Percentiles rank a stretch among this genome's conserved stretches.
These are phyloP conservation scores for Anabacerthia variegaticeps DNA, from an alignment of 2,797 vertebrate species.

Conservation along the genomic window DNA sequence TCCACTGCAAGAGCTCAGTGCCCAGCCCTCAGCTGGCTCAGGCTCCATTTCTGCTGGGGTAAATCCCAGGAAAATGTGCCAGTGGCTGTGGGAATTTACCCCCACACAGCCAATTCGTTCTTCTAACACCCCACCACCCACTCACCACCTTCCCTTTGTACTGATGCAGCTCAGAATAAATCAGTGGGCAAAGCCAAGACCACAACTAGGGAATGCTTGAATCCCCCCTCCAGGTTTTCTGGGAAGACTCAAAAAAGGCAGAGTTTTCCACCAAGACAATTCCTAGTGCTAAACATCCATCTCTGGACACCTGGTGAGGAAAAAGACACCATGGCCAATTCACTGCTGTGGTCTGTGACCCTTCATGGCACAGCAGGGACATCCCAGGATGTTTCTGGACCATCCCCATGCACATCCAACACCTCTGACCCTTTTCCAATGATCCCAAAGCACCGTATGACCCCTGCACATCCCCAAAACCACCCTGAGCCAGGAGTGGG, in stretches of 20 bases:
- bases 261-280: background rate
- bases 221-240: background rate
- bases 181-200: background rate
- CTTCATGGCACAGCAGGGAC: background rate
- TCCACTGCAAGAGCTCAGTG: background rate
- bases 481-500: background rate
- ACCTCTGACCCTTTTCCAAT: background rate
- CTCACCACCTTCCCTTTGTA: background rate
- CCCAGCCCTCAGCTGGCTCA: background rate
- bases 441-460: rapidly evolving
- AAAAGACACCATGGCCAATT: background rate
- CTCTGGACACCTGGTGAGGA: rapidly evolving
- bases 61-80: background rate
- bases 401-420: rapidly evolving
- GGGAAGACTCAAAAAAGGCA: background rate
- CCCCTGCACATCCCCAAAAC: rapidly evolving
- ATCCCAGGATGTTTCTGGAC: background rate
- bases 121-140: background rate
- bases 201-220: background rate
- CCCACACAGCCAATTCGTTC: background rate
- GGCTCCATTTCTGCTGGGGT: background rate
- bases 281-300: background rate
- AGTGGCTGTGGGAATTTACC: background rate
- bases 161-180: background rate
- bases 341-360: rapidly evolving